A percentile compares a stretch with the other conserved stretches of the same genome.
phyloP scores from a whole-genome alignment of 2,113 vertebrate species.

The Carlito syrichta region DNA sequence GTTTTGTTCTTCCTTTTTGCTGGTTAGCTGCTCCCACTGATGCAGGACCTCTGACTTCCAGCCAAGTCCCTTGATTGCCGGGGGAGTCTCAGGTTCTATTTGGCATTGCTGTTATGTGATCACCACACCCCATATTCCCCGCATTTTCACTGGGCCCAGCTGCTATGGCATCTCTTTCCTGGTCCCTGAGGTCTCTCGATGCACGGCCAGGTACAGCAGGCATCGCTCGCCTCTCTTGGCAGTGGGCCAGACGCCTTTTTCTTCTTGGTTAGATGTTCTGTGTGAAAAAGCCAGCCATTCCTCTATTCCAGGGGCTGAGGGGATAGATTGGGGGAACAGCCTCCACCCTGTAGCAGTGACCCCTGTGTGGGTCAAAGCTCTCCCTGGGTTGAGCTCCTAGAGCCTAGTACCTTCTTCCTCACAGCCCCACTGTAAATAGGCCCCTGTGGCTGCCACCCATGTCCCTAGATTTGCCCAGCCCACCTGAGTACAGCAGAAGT shows the following conservation, averaged over 20 bases:
- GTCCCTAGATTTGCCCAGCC: not conserved
- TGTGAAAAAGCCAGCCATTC: not conserved
- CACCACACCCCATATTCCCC: not conserved
- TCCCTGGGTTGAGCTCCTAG: not conserved
- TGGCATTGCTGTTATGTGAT: not conserved
- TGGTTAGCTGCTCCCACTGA: not conserved
- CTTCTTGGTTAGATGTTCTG: not conserved
- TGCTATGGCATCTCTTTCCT: not conserved
- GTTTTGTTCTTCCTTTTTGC: not conserved
- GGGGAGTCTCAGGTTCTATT: not conserved
- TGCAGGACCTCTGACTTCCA: not conserved
- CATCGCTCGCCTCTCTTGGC: rapidly evolving
- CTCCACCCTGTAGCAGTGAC: not conserved
- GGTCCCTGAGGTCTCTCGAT: not conserved
- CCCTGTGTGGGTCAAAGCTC: not conserved
- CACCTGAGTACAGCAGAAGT: not conserved
- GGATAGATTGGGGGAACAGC: not conserved
- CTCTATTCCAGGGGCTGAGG: not conserved
- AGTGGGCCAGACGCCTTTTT: not conserved
- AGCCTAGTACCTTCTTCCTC: not conserved
- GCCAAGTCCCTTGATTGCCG: not conserved
- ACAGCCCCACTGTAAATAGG: not conserved
- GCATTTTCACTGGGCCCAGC: not conserved
- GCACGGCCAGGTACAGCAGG: not conserved
- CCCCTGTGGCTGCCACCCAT: no score